A percentile compares a stretch with the other conserved stretches of the same genome.
Conservation (phyloP, 2,888 invertebrate species). For the Polyploca ridens region DNA sequence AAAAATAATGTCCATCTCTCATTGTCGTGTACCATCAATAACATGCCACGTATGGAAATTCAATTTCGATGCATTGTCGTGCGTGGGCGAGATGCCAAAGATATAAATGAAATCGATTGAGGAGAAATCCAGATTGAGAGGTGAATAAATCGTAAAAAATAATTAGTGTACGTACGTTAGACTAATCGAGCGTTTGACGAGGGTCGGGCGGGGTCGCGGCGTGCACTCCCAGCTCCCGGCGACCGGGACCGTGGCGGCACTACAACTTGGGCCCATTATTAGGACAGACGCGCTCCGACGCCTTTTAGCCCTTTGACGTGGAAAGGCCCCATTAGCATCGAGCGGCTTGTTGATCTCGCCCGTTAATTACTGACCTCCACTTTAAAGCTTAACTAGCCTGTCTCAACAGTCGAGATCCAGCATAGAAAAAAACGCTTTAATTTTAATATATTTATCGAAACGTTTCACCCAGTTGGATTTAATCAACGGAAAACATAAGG, state of each 20-base stretch:
- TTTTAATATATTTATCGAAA: neutral
- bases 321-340: slow-evolving; percentile 80
- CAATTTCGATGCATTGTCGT: slow-evolving; percentile 58
- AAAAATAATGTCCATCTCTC: slow-evolving; percentile 53
- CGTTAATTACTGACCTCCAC: slow-evolving; percentile 79
- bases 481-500: slow-evolving; percentile 50
- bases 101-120: slow-evolving; percentile 57
- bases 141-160: slow-evolving; percentile 63
- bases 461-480: slow-evolving; percentile 56
- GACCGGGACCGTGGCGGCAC: slow-evolving; percentile 53
- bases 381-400: slow-evolving; percentile 62
- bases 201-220: slow-evolving; percentile 74
- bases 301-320: slow-evolving; percentile 82
- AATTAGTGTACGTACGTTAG: slow-evolving; percentile 72
- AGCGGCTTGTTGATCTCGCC: slow-evolving; percentile 79
- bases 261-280: slow-evolving; percentile 76
- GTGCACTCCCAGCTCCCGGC: slow-evolving; percentile 51
- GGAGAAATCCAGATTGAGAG: slow-evolving; percentile 48
- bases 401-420: slow-evolving; percentile 46
- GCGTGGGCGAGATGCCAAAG: slow-evolving; percentile 62
- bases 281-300: slow-evolving; percentile 80
- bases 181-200: slow-evolving; percentile 82
- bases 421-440: slow-evolving; percentile 24
- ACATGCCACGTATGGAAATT: slow-evolving; percentile 59
- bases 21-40: slow-evolving; percentile 55